Evolutionary conservation across 2,113 vertebrate species (phyloP).

Genomic region (Mellivora capensis): DNA sequence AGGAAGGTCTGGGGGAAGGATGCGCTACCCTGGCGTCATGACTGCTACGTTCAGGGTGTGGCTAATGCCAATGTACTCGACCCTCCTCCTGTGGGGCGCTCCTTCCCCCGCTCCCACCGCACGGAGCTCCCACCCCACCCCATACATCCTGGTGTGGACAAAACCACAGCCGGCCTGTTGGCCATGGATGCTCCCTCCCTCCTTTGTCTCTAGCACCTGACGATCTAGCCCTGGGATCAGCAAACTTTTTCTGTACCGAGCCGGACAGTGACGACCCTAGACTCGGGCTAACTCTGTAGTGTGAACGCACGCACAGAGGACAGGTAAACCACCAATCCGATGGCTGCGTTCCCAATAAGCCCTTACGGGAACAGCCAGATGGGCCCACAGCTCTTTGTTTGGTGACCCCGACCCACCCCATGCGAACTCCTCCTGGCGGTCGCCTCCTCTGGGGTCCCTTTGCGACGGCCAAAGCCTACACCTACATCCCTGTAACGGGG

Average conservation of each 20-base stretch:
- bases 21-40: rapidly evolving
- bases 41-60: background rate
- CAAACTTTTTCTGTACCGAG: rapidly evolving
- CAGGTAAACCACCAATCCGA: background rate
- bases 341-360: background rate
- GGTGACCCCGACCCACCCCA: background rate
- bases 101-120: background rate
- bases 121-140: background rate
- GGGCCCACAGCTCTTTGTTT: background rate
- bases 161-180: background rate
- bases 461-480: background rate
- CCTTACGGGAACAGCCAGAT: background rate
- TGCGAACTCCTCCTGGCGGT: background rate
- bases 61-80: too few relatives aligned
- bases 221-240: background rate
- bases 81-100: rapidly evolving
- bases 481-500: background rate
- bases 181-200: background rate
- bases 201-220: background rate
- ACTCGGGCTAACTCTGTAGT: rapidly evolving
- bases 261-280: background rate
- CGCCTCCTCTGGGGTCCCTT: background rate
- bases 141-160: background rate
- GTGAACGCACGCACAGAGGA: background rate
- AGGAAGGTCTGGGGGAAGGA: rapidly evolving